phyloP scores from a whole-genome alignment of 2,113 vertebrate genomes.

The Anser cygnoides region DNA sequence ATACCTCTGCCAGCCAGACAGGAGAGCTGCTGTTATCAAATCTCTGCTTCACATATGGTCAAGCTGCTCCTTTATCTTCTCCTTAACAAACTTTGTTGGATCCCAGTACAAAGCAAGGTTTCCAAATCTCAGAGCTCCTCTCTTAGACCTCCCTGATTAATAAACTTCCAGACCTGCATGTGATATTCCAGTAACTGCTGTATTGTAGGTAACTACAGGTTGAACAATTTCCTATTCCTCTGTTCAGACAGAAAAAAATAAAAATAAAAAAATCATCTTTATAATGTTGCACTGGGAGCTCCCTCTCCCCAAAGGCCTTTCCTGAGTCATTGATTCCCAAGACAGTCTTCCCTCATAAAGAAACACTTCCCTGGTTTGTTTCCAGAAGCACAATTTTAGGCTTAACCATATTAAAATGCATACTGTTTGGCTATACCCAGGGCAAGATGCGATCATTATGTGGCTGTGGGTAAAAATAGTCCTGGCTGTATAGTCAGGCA shows the following conservation, averaged over 20 bases:
- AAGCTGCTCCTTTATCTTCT: slow-evolving; percentile 1
- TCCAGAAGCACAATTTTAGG: background rate
- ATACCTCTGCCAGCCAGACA: slow-evolving; percentile 23
- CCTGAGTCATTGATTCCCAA: background rate
- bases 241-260: background rate
- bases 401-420: background rate
- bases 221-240: background rate
- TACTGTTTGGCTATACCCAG: background rate
- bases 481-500: background rate
- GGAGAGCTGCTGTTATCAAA: background rate
- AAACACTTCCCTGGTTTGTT: background rate
- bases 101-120: background rate
- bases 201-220: background rate
- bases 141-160: background rate
- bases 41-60: background rate
- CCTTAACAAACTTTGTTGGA: slow-evolving; percentile 9
- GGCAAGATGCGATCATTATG: background rate
- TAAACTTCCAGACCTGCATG: background rate
- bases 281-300: background rate
- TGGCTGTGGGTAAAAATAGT: background rate
- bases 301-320: background rate
- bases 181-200: background rate
- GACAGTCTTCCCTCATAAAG: background rate
- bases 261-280: background rate
- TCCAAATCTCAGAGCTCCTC: background rate